Conservation (phyloP, 1,140 invertebrate species). For the Melanaphis sacchari region DNA sequence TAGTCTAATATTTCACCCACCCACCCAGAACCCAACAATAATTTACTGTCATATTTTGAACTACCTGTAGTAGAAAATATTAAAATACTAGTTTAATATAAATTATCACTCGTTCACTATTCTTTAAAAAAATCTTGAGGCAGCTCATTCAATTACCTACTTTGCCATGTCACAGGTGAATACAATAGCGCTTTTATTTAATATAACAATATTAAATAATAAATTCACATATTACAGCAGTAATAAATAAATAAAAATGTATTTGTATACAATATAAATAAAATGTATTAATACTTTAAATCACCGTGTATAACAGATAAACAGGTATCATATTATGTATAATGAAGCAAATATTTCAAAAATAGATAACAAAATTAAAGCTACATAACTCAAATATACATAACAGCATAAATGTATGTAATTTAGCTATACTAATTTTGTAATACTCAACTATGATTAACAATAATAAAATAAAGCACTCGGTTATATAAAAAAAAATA, state of each 20-base stretch:
- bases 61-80: not conserved
- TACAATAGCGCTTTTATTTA: not conserved
- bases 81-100: not conserved
- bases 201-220: not conserved
- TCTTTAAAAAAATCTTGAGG: not conserved
- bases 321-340: not conserved
- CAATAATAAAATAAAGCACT: constrained; percentile 5
- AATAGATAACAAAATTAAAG: constrained; percentile 32
- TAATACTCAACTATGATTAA: constrained; percentile 16
- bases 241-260: not conserved
- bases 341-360: constrained; percentile 20
- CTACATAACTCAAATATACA: not conserved
- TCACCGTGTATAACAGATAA: not conserved
- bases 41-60: not conserved
- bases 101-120: not conserved
- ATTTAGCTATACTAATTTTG: constrained; percentile 10
- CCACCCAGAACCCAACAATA: too few species aligned
- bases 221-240: not conserved
- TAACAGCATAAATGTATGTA: not conserved
- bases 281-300: constrained; percentile 25
- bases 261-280: constrained; percentile 2
- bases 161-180: not conserved
- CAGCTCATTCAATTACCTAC: not conserved
- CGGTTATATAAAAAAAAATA: not conserved
- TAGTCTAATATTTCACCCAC: too few species aligned